Conservation (phyloP, 2,797 vertebrate genomes). For the Labeo calbasu region DNA sequence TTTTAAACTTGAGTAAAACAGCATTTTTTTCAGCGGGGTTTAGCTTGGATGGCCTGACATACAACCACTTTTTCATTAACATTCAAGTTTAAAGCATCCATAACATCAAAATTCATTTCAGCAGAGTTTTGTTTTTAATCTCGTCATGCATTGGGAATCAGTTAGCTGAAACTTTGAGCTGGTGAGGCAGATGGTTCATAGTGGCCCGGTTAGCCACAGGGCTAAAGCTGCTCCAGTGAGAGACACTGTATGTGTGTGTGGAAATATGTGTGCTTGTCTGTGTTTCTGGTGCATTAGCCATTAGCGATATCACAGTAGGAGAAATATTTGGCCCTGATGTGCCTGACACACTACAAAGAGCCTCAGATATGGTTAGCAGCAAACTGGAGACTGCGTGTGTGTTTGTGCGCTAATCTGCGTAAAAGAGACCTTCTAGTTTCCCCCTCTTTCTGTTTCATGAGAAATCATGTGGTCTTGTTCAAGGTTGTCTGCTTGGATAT, state of each 20-base stretch:
- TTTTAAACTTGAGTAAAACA: background rate
- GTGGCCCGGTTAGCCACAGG: conserved; percentile 20
- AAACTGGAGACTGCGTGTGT: background rate
- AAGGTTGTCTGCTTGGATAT: conserved; percentile 16
- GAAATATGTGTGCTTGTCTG: conserved; percentile 21
- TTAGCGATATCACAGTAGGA: conserved; percentile 32
- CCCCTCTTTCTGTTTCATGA: background rate
- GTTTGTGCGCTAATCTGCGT: background rate
- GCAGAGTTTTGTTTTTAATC: background rate
- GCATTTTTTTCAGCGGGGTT: background rate
- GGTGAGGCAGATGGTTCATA: conserved; percentile 32
- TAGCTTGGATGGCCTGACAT: background rate
- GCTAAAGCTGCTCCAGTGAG: conserved; percentile 8
- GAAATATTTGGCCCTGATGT: conserved; percentile 14
- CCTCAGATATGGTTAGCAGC: conserved; percentile 4
- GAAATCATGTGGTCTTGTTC: background rate
- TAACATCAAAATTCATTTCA: background rate
- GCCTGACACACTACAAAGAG: conserved; percentile 18
- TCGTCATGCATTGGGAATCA: conserved; percentile 13
- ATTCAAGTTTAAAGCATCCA: background rate
- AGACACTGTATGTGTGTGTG: conserved; percentile 31
- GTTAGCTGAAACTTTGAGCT: conserved; percentile 30
- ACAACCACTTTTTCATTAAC: background rate
- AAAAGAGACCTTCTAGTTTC: background rate
- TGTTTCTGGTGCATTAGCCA: conserved; percentile 34